Evolutionary conservation across 2,888 invertebrate genomes (phyloP), one percentile per base, ranked within the genome.

Genomic region (Megamerina dolium): DNA sequence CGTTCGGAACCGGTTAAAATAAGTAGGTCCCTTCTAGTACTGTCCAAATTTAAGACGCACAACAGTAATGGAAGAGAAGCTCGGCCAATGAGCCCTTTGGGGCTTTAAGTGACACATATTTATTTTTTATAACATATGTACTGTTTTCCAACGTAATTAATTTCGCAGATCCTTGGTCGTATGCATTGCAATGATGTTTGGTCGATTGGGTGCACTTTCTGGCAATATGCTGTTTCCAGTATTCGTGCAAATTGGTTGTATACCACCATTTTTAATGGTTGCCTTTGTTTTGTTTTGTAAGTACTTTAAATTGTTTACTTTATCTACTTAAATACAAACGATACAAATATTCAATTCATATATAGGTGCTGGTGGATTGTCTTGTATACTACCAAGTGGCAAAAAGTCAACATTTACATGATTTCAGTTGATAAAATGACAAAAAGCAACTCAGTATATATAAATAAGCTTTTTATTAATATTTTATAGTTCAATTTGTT

Each of bases 181-280:
- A 53, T 79, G 85, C 0, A 73, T 80, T 4, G 79, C 81, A 26
- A 76, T 86, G 74, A 84, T 85, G 82, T 73, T 74, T 37, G 86
- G 85, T 2, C 74, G 86, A 29, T 57, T 79, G 12, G 86, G 86
- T 5, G 83, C 86, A 5, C 76, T 85, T 30, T 66, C 78, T 3
- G 87, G 86, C 4, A 85, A 86, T 51, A 68, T 86, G 34, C 60
- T 81, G 3, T 87, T 87, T 59, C 86, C 87, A 1, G 72, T 79
- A 18, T 74, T 87, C 36, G 73, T 87, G 32, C 69, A 76, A 52
- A 72, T 77, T 19, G 85, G 85, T 27, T 87, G 87, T 58, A 68
- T 81, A 20, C 83, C 84, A 16, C 85, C 86, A 3, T 87, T 87
- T 61, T 64, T 83, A 39, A 78, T 82, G 62, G 79, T 87, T 43